Evolutionary conservation across 2,888 invertebrate genomes (phyloP), one percentile per base, ranked within the genome.

Genomic region (Oscheius onirici): DNA sequence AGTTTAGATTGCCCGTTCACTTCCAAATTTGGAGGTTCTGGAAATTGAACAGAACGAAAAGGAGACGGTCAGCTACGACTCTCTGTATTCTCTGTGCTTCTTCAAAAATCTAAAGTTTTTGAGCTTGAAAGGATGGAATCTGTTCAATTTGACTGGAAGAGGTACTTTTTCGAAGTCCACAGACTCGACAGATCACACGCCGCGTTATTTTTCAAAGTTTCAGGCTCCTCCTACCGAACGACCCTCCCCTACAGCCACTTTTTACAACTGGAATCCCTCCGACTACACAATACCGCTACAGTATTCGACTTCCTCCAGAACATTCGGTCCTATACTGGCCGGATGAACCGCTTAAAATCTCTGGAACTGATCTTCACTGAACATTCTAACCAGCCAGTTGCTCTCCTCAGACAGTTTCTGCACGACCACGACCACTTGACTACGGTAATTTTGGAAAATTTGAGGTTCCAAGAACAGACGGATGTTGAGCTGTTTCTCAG

Each of bases 81-180:
- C 49, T 1, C 34, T 63, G 2, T 63, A 63, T 20, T 63, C 63
- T 63, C 34, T 63, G 1, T 63, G 49, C 20, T 63, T 49, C 63
- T 63, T 63, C 40, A 63, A 20, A 26, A 46, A 49, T 11, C 46
- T 63, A n/a, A 46, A 49, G n/a, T 28, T 26, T 26, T 49, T 63
- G 49, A 49, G 49, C 5, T 24, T 63, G 24, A 49, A 63, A 26
- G 63, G 63, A 24, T 63, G 63, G 63, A 46, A 46, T n/a, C 58
- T 20, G 24, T 43, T 58, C 41, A 41, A 58, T 22, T 41, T 40
- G 0, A 11, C 40, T 40, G 58, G 58, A 17, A 43, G 58, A 20
- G 58, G 58, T 58, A 8, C 17, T 2, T 41, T 41, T 17, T 13
- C 41, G 15, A 6, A 0, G 15, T n/a, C n/a, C n/a, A 11, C 46